phyloP scores from a whole-genome alignment of 2,797 vertebrate species.

The Distichodus sexfasciatus region DNA sequence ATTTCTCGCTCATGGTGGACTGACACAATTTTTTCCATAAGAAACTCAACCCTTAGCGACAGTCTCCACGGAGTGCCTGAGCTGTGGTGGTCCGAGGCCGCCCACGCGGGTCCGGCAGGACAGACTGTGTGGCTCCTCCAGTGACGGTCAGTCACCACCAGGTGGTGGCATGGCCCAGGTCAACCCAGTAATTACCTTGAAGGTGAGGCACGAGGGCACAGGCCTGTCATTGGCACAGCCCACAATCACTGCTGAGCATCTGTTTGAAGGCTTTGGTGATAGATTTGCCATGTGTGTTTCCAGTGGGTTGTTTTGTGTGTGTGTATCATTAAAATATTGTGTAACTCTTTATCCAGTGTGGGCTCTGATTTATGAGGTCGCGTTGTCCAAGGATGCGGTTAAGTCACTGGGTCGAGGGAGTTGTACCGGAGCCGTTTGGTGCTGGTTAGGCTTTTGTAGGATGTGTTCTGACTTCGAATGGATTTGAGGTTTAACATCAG shows the following conservation, averaged over 20 bases:
- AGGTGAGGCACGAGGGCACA: conserved; percentile 42
- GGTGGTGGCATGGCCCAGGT: conserved; percentile 77
- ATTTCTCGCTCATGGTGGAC: conserved; percentile 18
- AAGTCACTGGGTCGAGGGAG: conserved; percentile 49
- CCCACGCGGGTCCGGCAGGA: conserved; percentile 41
- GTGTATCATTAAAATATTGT: conserved; percentile 28
- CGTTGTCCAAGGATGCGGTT: conserved; percentile 51
- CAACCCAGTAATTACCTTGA: conserved; percentile 71
- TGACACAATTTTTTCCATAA: conserved; percentile 23
- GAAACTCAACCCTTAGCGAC: neutral
- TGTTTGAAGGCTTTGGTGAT: conserved; percentile 17
- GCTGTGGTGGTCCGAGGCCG: conserved; percentile 36
- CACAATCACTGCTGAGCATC: conserved; percentile 17
- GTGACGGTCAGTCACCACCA: conserved; percentile 71
- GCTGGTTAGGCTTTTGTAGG: conserved; percentile 67
- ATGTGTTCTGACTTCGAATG: conserved; percentile 60
- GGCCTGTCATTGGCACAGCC: conserved; percentile 19
- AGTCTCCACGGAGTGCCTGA: no score
- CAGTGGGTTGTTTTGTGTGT: conserved; percentile 2
- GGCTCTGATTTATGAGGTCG: conserved; percentile 44
- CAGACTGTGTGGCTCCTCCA: conserved; percentile 48
- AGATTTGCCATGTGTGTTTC: conserved; percentile 18
- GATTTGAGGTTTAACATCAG: conserved; percentile 55
- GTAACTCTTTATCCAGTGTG: conserved; percentile 45
- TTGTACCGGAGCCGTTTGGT: conserved; percentile 48